Evolutionary conservation across 2,888 invertebrate genomes (phyloP).

Genomic region (Euclidia mi): DNA sequence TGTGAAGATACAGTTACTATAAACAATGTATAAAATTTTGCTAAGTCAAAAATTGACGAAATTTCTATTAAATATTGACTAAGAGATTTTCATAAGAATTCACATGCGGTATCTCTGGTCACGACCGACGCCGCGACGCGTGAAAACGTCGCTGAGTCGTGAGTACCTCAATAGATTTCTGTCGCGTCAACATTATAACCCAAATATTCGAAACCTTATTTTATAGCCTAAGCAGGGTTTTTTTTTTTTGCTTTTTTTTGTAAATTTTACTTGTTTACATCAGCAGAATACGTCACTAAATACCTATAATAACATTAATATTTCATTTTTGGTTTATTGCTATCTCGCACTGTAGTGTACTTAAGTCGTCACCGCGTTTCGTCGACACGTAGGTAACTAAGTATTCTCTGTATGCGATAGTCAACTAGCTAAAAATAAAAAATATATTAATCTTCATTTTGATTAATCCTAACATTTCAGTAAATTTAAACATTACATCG

Average conservation of each 20-base stretch:
- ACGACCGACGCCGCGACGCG: constrained; percentile 50
- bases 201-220: constrained; percentile 86
- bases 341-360: constrained; percentile 82
- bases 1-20: constrained; percentile 84
- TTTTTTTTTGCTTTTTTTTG: constrained; percentile 83
- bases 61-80: constrained; percentile 89
- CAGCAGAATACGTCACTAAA: constrained; percentile 88
- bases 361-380: constrained; percentile 64
- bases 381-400: constrained; percentile 76
- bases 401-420: constrained; percentile 82
- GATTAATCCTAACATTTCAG: constrained; percentile 83
- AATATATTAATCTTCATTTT: constrained; percentile 88
- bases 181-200: constrained; percentile 82
- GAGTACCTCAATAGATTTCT: constrained; percentile 79
- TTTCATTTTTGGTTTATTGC: constrained; percentile 90
- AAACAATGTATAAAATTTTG: constrained; percentile 90
- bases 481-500: constrained; percentile 84
- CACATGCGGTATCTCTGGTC: constrained; percentile 82
- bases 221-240: constrained; percentile 87
- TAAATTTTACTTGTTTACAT: constrained; percentile 87
- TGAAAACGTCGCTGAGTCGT: constrained; percentile 55
- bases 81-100: constrained; percentile 89
- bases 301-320: constrained; percentile 87
- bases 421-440: constrained; percentile 90
- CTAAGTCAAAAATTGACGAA: constrained; percentile 90